A percentile compares a stretch with the other conserved stretches of the same genome.
phyloP scores from a whole-genome alignment of 2,797 vertebrate species.

The Otolemur crassicaudatus region DNA sequence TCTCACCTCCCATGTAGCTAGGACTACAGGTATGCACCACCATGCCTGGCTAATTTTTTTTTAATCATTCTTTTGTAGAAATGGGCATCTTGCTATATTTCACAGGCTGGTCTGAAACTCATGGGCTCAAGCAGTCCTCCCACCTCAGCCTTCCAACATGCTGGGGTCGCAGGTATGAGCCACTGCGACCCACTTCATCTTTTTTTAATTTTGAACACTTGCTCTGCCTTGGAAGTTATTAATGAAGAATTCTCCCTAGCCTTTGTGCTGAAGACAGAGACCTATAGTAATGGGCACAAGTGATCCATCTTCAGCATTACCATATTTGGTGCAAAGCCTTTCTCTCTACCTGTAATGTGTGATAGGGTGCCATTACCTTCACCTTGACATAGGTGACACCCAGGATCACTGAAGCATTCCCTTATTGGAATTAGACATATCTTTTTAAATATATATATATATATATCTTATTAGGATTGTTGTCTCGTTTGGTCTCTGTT shows the following conservation, averaged over 20 bases:
- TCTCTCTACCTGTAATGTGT: background rate
- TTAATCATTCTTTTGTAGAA: background rate
- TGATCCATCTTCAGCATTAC: background rate
- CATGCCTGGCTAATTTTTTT: background rate
- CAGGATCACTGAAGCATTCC: too few relatives aligned
- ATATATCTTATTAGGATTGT: background rate
- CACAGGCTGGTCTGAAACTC: background rate
- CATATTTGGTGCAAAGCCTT: background rate
- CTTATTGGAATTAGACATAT: too few relatives aligned
- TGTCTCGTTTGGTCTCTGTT: background rate
- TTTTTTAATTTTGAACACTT: background rate
- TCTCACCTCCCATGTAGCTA: background rate
- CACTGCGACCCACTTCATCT: background rate
- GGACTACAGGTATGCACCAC: background rate
- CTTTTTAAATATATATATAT: too few relatives aligned
- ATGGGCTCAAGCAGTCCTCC: background rate
- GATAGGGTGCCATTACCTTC: background rate
- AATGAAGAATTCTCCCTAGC: background rate
- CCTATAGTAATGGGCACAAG: background rate
- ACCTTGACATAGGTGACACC: too few relatives aligned
- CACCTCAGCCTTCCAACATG: background rate
- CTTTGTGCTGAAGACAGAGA: background rate
- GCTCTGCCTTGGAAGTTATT: background rate
- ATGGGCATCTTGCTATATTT: background rate
- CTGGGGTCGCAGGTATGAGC: background rate